Evolutionary conservation across 2,888 invertebrate genomes (phyloP).

Genomic region (Amiota communis): DNA sequence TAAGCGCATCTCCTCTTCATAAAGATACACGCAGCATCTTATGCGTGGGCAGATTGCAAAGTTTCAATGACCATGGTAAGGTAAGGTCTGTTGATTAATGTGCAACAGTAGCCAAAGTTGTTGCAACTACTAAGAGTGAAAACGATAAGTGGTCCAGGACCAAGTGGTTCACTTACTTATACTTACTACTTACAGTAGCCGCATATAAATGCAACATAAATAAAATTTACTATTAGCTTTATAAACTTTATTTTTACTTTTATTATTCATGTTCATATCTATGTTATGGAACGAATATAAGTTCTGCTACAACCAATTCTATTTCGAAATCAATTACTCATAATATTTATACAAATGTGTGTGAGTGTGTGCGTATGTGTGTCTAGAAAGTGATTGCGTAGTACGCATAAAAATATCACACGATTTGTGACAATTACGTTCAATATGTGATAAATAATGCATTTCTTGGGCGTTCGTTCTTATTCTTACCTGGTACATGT

Average conservation of each 20-base stretch:
- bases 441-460: conserved; percentile 59
- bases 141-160: conserved; percentile 55
- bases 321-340: conserved; percentile 60
- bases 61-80: conserved; percentile 38
- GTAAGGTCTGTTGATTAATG: conserved; percentile 46
- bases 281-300: no score
- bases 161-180: no score
- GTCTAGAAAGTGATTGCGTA: conserved; percentile 13
- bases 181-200: conserved; percentile 27
- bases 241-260: not conserved
- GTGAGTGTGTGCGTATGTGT: no score
- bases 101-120: conserved; percentile 40
- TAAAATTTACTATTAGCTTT: not conserved
- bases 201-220: conserved; percentile 37
- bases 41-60: conserved; percentile 10
- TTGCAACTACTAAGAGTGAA: conserved; percentile 48
- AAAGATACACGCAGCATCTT: no score
- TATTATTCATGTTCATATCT: not conserved
- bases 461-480: conserved; percentile 16
- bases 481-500: no score
- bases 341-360: not conserved
- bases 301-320: not conserved
- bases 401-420: conserved; percentile 64
- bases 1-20: no score
- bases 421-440: conserved; percentile 67